Percentiles rank a stretch among this genome's conserved stretches.
These are phyloP conservation scores for Deroplatys truncata DNA, from an alignment of 2,888 invertebrate species.

Conservation along the genomic window DNA sequence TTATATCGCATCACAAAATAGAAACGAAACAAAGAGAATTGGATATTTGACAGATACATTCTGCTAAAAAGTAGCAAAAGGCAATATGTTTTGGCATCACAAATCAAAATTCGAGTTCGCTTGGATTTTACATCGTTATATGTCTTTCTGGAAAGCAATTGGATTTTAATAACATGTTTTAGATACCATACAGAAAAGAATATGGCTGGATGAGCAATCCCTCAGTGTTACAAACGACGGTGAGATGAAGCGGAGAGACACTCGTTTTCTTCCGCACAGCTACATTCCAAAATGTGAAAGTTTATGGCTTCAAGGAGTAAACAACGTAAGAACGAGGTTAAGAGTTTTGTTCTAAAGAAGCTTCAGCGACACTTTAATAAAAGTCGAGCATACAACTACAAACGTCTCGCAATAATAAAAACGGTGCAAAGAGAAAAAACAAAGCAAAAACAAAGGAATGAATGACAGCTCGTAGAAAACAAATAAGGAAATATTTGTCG, in stretches of 20 bases:
- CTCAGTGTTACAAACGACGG: background rate
- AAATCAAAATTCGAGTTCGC: background rate
- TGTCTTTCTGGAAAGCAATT: background rate
- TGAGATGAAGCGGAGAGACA: background rate
- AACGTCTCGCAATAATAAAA: background rate
- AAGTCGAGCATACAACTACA: background rate
- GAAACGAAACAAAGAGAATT: too few species aligned
- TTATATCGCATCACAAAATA: too few species aligned
- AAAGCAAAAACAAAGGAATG: background rate
- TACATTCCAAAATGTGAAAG: background rate
- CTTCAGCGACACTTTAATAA: conserved; percentile 9
- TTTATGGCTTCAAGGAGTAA: conserved; percentile 11
- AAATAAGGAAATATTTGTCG: conserved; percentile 9
- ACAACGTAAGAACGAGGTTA: background rate
- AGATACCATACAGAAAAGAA: background rate
- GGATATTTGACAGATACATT: too few species aligned
- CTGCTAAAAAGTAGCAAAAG: too few species aligned
- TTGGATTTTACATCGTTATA: background rate
- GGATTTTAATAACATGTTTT: background rate
- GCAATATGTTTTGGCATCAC: background rate
- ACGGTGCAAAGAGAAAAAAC: background rate
- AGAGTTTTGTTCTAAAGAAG: background rate
- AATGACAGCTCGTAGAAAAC: conserved; percentile 15
- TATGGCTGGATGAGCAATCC: background rate
- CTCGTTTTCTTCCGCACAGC: background rate